Conservation (phyloP, 2,113 vertebrate species). For the Myocastor coypus region DNA sequence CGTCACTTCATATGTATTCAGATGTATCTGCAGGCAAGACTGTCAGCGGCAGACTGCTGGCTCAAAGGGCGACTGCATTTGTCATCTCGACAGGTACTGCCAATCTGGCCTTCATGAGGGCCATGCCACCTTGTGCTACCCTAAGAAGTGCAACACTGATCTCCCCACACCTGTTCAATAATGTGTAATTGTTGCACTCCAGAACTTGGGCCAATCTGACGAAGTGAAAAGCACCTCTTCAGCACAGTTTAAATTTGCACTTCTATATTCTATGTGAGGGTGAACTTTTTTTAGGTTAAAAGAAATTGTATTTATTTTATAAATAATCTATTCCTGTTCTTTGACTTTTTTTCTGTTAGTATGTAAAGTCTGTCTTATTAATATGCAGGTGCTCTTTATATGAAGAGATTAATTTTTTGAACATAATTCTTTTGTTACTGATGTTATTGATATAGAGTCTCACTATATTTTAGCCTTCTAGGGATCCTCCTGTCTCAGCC, state of each 20-base stretch:
- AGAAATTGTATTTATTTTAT: background rate
- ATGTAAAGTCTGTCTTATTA: background rate
- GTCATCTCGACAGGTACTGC: background rate
- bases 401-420: background rate
- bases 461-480: too few relatives aligned
- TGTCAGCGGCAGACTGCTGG: background rate
- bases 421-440: too few relatives aligned
- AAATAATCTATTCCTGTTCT: background rate
- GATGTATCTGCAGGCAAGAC: slow-evolving; percentile 16
- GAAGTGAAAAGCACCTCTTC: background rate
- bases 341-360: background rate
- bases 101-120: background rate
- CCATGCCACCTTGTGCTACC: background rate
- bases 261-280: slow-evolving; percentile 23
- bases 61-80: slow-evolving; percentile 47
- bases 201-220: slow-evolving; percentile 30
- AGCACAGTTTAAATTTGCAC: background rate
- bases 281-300: slow-evolving; percentile 10
- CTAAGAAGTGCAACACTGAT: background rate
- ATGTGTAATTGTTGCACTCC: background rate
- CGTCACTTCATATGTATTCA: slow-evolving; percentile 12
- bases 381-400: slow-evolving; percentile 16
- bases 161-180: background rate
- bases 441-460: too few relatives aligned
- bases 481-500: too few relatives aligned